A percentile compares a stretch with the other conserved stretches of the same genome.
Evolutionary conservation across 1,140 invertebrate species (phyloP).

Genomic region (Macrostomum lignano): DNA sequence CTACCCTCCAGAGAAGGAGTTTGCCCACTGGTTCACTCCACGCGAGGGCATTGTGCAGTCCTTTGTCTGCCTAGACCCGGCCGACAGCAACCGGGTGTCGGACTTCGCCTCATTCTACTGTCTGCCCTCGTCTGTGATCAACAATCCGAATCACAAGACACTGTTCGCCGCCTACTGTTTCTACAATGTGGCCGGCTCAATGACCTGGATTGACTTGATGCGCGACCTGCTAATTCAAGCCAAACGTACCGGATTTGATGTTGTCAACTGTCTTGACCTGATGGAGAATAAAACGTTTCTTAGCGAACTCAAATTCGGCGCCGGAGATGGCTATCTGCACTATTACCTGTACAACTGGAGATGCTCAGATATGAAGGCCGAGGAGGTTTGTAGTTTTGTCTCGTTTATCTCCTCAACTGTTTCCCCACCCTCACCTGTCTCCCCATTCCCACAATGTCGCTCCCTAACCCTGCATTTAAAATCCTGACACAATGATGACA

Average conservation of each 20-base stretch:
- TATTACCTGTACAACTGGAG: slow-evolving; percentile 99
- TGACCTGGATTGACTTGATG: slow-evolving; percentile 67
- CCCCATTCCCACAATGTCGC: no score
- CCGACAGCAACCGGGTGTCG: slow-evolving; percentile 15
- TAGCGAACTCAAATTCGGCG: slow-evolving; percentile 79
- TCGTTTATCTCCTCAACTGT: no score
- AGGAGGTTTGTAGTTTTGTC: no score
- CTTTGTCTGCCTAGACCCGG: slow-evolving; percentile 35
- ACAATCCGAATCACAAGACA: slow-evolving; percentile 73
- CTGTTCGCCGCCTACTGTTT: slow-evolving; percentile 90
- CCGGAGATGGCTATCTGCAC: slow-evolving; percentile 92
- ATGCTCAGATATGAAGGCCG: slow-evolving; percentile 60
- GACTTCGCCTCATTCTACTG: slow-evolving; percentile 95
- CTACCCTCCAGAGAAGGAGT: no score
- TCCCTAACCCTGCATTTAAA: no score
- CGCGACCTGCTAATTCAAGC: slow-evolving; percentile 79
- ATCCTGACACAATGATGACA: no score
- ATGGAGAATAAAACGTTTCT: slow-evolving; percentile 95
- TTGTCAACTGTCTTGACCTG: slow-evolving; percentile 90
- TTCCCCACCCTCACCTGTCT: no score
- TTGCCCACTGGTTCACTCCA: slow-evolving; percentile 79
- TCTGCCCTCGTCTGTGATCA: slow-evolving; percentile 89
- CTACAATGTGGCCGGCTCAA: slow-evolving; percentile 63
- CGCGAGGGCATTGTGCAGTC: slow-evolving; percentile 63
- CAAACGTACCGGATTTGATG: slow-evolving; percentile 85